A percentile compares a stretch with the other conserved stretches of the same genome.
Evolutionary conservation across 2,888 invertebrate species (phyloP).

Genomic region (Chromoteleia sp.): DNA sequence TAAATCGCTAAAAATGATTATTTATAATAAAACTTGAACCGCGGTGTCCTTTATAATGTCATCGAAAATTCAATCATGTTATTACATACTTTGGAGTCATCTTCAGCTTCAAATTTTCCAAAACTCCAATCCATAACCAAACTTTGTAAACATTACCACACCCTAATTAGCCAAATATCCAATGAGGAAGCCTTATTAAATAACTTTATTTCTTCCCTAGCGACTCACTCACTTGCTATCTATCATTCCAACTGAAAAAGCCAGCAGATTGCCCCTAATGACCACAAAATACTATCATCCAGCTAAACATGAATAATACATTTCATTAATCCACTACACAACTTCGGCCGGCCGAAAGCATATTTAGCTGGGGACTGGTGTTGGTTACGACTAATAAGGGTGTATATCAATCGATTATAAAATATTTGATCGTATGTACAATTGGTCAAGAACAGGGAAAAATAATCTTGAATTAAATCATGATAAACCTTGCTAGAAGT

Average conservation of each 20-base stretch:
- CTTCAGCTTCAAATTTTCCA: background rate
- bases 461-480: background rate
- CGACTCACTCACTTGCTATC: background rate
- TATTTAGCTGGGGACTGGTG: constrained; percentile 15
- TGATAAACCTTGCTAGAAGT: background rate
- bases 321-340: constrained; percentile 35
- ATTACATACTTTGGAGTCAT: background rate
- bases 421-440: background rate
- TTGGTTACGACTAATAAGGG: background rate
- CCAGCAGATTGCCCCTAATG: constrained; percentile 24
- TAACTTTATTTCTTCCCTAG: constrained; percentile 2
- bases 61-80: constrained; percentile 5
- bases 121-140: background rate
- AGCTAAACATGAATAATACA: constrained; percentile 36
- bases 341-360: constrained; percentile 7
- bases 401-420: background rate
- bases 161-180: constrained; percentile 11
- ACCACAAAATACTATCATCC: constrained; percentile 21
- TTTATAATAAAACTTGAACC: background rate
- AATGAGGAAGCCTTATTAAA: constrained; percentile 11
- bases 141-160: constrained; percentile 6
- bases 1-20: no score
- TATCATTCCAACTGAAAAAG: constrained; percentile 15
- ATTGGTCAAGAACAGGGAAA: background rate
- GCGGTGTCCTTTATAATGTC: background rate